Percentiles rank a stretch among this genome's conserved stretches.
Conservation (phyloP, 64 coral and sea anemone species). For the Stylophora pistillata region DNA sequence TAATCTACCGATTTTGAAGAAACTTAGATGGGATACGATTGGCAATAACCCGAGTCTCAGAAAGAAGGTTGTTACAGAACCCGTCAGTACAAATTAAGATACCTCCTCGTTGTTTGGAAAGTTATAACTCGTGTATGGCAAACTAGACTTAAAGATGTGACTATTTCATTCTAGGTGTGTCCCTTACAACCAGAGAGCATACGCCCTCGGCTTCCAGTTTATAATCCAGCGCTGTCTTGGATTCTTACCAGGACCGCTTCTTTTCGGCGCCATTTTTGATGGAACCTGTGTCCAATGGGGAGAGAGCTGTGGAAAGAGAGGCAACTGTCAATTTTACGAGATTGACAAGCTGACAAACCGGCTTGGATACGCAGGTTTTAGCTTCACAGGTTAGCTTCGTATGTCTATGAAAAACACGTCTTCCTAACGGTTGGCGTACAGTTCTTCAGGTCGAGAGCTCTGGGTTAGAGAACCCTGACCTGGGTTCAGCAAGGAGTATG, state of each 20-base stretch:
- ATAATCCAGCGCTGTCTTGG: slow-evolving; percentile 81
- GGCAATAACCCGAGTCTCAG: too few species aligned
- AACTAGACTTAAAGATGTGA: neutral
- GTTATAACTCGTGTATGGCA: too few species aligned
- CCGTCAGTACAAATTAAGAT: too few species aligned
- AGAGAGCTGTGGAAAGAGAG: slow-evolving; percentile 72
- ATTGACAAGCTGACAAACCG: slow-evolving; percentile 50
- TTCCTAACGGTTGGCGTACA: neutral
- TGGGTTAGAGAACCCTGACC: too few species aligned
- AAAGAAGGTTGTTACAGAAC: too few species aligned
- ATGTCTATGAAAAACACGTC: neutral
- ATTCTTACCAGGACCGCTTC: slow-evolving; percentile 84
- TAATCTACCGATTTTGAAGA: too few species aligned
- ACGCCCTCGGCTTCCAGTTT: slow-evolving; percentile 86
- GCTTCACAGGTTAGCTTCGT: slow-evolving; percentile 40
- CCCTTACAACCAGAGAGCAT: slow-evolving; percentile 88
- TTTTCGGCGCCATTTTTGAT: slow-evolving; percentile 84
- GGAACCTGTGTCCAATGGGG: slow-evolving; percentile 74
- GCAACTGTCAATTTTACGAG: slow-evolving; percentile 74
- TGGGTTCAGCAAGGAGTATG: too few species aligned
- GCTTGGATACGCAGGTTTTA: slow-evolving; percentile 41
- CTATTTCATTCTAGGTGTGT: slow-evolving; percentile 69
- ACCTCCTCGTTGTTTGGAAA: too few species aligned
- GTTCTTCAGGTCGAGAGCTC: too few species aligned
- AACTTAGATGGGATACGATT: too few species aligned